Base-by-base conservation (phyloP, 2,888 invertebrate species). In the Dicyrtoma fusca region DNA sequence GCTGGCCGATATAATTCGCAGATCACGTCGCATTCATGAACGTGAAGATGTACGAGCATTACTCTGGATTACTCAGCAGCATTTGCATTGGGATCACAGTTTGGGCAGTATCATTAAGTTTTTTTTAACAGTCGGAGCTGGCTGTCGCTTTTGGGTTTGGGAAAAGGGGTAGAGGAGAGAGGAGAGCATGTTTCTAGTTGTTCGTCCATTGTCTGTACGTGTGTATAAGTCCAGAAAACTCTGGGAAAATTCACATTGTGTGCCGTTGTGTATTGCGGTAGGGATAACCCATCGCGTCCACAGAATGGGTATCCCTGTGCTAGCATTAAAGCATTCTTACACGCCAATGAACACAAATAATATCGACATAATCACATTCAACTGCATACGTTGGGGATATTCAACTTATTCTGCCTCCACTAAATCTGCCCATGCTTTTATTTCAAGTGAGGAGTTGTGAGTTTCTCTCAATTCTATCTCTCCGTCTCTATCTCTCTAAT, bases 301-400 rank as follows among this genome's bases (percentile, higher is more conserved):
- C 62, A 70, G 72, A 76, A 77, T 76, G 73, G 76, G 73, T 71
- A 71, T 73, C 69, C 71, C 75, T 68, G 63, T 75, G 71, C 70
- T 63, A 63, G 80, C 78, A 80, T 80, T 79, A 80, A 80, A 80
- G 77, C 79, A 79, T 77, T 79, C 80, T 80, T 80, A 79, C 79
- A 79, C 79, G 77, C 79, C 79, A 79, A 79, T 79, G 80, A 80
- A 77, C 80, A 80, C 80, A 80, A 79, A 80, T 79, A 80, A 80
- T 80, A 79, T 80, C 79, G 76, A 79, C 80, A 79, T 80, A 80
- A 80, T 80, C 80, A 78, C 77, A 78, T 77, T 76, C 79, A 76
- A 74, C 73, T 62, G 44, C 69, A 57, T 68, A 25, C 55, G 55
- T 68, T 25, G 68, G 68, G 68, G 68, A 68, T 59, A 68, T 64